These are phyloP conservation scores for Siderastrea siderea DNA, from an alignment of 92 coral and sea anemone genomes.

Conservation along the genomic window DNA sequence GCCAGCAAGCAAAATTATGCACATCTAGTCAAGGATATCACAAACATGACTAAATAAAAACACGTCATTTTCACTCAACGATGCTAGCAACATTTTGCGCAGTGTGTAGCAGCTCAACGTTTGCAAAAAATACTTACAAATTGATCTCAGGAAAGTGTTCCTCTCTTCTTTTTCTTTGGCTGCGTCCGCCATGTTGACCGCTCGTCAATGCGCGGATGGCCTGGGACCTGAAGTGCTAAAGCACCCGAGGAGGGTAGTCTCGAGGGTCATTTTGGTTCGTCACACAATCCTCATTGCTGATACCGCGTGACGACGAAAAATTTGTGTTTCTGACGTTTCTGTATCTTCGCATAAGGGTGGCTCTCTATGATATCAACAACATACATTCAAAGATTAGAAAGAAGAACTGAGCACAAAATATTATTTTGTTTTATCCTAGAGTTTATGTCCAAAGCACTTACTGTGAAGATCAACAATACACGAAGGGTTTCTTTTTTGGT, in stretches of 20 bases:
- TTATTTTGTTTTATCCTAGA: too few species aligned
- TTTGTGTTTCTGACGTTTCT: too few species aligned
- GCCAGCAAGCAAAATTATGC: neutral
- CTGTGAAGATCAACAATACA: too few species aligned
- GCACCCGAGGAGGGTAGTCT: neutral
- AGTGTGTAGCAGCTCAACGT: neutral
- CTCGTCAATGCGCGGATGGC: conserved; percentile 25
- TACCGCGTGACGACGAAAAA: too few species aligned
- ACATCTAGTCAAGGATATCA: neutral
- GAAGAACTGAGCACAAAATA: too few species aligned
- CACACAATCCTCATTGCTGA: neutral
- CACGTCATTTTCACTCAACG: neutral
- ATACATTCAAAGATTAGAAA: too few species aligned
- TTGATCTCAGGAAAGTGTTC: conserved; percentile 86
- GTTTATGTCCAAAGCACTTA: too few species aligned
- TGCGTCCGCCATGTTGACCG: conserved; percentile 96
- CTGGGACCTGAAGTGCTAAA: conserved; percentile 7
- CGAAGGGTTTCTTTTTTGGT: too few species aligned
- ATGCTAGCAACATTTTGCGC: neutral
- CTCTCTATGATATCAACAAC: too few species aligned
- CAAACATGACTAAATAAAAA: neutral
- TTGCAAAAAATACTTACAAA: conserved; percentile 77
- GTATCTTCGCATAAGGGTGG: too few species aligned
- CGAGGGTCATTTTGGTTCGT: neutral
- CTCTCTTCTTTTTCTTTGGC: conserved; percentile 84